A percentile compares a stretch with the other conserved stretches of the same genome.
phyloP scores from a whole-genome alignment of 2,797 vertebrate species.

The Scyliorhinus canicula region DNA sequence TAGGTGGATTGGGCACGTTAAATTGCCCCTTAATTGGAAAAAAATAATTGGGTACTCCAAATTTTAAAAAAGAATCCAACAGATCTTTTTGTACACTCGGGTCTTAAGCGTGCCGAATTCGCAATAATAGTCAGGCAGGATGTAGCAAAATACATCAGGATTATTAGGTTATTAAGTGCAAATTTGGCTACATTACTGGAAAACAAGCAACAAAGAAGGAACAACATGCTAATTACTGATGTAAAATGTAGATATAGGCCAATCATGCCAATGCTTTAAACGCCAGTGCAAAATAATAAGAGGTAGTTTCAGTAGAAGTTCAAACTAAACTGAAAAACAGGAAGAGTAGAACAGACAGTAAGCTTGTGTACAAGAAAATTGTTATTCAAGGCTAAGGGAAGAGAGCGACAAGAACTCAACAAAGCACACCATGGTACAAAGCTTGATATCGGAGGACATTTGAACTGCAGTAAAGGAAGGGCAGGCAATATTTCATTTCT shows the following conservation, averaged over 20 bases:
- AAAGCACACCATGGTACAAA: neutral
- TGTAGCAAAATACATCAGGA: neutral
- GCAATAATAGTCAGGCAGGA: neutral
- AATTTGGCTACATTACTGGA: neutral
- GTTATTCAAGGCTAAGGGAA: neutral
- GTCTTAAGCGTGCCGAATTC: neutral
- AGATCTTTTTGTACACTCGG: neutral
- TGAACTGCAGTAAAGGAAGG: neutral
- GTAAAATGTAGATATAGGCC: neutral
- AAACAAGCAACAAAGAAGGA: neutral
- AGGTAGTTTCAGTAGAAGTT: neutral
- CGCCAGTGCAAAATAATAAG: neutral
- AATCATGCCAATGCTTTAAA: neutral
- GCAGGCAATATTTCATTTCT: neutral
- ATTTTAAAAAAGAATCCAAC: no score
- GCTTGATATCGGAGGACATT: neutral
- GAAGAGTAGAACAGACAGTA: neutral
- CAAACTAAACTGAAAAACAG: neutral
- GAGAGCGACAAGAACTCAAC: neutral
- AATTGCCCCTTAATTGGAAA: no score
- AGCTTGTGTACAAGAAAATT: neutral
- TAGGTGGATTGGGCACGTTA: no score
- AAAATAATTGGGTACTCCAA: no score
- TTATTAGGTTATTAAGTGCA: neutral
- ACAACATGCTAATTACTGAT: neutral